Base-by-base conservation (phyloP, 2,888 invertebrate genomes). In the Drosophila affinis region DNA sequence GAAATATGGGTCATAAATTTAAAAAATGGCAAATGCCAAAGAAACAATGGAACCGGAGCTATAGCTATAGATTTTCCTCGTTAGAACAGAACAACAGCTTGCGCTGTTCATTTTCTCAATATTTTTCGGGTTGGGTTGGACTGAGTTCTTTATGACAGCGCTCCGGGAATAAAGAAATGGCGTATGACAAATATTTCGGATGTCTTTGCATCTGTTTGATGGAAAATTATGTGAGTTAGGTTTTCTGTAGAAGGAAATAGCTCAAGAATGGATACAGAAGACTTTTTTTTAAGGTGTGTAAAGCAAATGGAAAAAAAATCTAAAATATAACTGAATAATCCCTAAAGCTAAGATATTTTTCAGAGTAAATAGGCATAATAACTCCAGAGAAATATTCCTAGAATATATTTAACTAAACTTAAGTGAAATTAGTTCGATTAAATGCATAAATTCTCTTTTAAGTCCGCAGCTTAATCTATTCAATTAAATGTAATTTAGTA, bases 1-100 rank as follows among this genome's bases (percentile, higher is more conserved):
- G 86, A 86, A 75, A 88, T 86, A 86, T 80, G 86, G 87, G 83
- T 55, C 86, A 88, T 84, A 86, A 84, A 87, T 85, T 78, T 49
- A 71, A 67, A 67, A 70, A 74, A 79, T 60, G 64, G 65, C 65
- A 67, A 56, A 68, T 32, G 51, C 59, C 54, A 71, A 75, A 70
- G 69, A 74, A 78, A 85, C 80, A 87, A 83, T 72, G 24, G 63
- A 61, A 61, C 55, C 29, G 12, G 24, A 32, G 34, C 39, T 54
- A 39, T 55, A 32, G 34, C 39, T 54, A 39, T 55, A 55, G 72
- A 24, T 56, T 70, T 62, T 27, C 53, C 27, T 64, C 39, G 57
- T 45, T 56, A 34, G 45, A 45, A 27, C 27, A 27, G 9, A 60
- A 47, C 60, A 52, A 47, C 62, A 52, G 81, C 57, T 65, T 72